These are phyloP conservation scores for Amphimallon solstitiale DNA, from an alignment of 2,888 invertebrate genomes.

Conservation along the genomic window DNA sequence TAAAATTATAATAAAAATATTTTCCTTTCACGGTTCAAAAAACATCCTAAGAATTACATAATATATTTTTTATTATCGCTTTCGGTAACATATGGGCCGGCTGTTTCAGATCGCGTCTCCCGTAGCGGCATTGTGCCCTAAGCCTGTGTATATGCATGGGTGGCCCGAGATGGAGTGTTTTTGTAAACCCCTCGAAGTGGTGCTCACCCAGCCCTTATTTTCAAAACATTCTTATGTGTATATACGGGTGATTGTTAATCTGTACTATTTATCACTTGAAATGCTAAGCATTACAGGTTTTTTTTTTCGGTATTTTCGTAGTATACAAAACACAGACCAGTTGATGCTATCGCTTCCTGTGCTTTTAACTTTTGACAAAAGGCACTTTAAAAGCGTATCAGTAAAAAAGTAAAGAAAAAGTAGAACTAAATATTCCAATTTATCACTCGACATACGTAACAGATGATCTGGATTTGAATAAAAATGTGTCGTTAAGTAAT, in stretches of 20 bases:
- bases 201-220: slow-evolving; percentile 3
- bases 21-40: too few relatives aligned
- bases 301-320: not conserved
- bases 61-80: slow-evolving; percentile 8
- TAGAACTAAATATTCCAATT: too few relatives aligned
- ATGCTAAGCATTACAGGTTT: slow-evolving; percentile 7
- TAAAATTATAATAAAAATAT: too few relatives aligned
- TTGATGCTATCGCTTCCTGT: not conserved
- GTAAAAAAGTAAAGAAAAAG: too few relatives aligned
- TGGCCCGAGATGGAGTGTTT: slow-evolving; percentile 20
- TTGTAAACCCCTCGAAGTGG: slow-evolving; percentile 20
- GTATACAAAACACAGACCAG: not conserved
- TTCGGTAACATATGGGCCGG: not conserved
- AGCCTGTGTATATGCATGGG: slow-evolving; percentile 10
- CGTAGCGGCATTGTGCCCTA: slow-evolving; percentile 13
- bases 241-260: slow-evolving; percentile 21
- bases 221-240: slow-evolving; percentile 6
- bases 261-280: slow-evolving; percentile 20
- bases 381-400: not conserved
- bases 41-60: too few relatives aligned
- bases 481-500: too few relatives aligned
- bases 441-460: too few relatives aligned
- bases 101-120: slow-evolving; percentile 15
- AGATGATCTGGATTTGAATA: too few relatives aligned
- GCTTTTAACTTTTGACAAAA: slow-evolving; percentile 1